Evolutionary conservation across 1,140 invertebrate genomes (phyloP).

Genomic region (Caenorhabditis brenneri): DNA sequence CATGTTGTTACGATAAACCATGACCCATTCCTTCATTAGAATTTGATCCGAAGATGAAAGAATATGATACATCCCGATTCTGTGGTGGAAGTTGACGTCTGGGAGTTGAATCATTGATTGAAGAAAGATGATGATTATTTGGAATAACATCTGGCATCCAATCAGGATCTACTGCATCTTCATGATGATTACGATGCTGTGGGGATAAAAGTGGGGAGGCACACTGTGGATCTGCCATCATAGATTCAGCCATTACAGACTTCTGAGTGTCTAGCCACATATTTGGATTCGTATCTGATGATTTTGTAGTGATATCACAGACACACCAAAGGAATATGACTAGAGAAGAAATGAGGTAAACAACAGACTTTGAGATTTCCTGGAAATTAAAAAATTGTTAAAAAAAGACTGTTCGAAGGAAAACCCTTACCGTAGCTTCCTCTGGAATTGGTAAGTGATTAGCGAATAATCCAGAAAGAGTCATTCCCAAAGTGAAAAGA

Average conservation of each 20-base stretch:
- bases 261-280: slow-evolving; percentile 44
- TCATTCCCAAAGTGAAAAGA: slow-evolving; percentile 27
- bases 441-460: neutral
- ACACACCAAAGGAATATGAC: slow-evolving; percentile 35
- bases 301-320: neutral
- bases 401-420: neutral
- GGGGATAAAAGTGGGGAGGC: slow-evolving; percentile 2
- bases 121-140: neutral
- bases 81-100: slow-evolving; percentile 10
- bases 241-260: slow-evolving; percentile 11
- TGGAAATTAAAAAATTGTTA: neutral
- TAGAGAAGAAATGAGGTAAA: slow-evolving; percentile 5
- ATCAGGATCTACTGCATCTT: neutral
- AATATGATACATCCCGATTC: slow-evolving; percentile 27
- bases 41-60: slow-evolving; percentile 51
- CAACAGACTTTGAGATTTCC: neutral
- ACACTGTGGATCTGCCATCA: slow-evolving; percentile 35
- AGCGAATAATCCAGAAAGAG: slow-evolving; percentile 14
- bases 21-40: slow-evolving; percentile 43
- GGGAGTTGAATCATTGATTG: slow-evolving; percentile 24
- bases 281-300: neutral
- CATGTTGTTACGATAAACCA: slow-evolving; percentile 45
- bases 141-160: slow-evolving; percentile 52
- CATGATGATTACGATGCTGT: neutral
- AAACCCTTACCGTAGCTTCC: neutral